These are phyloP conservation scores for Hippocampus barbouri DNA, from an alignment of 2,113 vertebrate species.

Conservation along the genomic window DNA sequence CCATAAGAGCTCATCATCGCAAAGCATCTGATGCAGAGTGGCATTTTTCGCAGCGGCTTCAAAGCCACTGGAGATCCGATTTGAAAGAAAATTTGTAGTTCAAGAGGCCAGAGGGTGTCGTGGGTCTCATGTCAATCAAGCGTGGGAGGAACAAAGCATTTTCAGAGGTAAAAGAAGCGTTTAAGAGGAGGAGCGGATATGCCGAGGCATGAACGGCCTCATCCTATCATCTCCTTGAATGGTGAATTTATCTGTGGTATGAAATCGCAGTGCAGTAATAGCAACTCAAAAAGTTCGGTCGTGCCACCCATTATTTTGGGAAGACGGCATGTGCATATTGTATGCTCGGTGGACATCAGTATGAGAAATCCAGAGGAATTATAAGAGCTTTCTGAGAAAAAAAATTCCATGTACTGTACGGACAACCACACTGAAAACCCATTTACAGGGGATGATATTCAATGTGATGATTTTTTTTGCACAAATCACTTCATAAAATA, in stretches of 20 bases:
- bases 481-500: too few relatives aligned
- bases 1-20: not conserved
- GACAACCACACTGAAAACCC: too few relatives aligned
- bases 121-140: constrained; percentile 32
- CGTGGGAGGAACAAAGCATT: constrained; percentile 20
- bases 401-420: too few relatives aligned
- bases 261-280: not conserved
- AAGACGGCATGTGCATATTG: too few relatives aligned
- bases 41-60: not conserved
- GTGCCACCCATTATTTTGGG: not conserved
- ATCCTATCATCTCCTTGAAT: constrained; percentile 13
- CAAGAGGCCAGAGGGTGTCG: constrained; percentile 15
- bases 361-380: too few relatives aligned
- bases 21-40: not conserved
- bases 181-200: constrained; percentile 1
- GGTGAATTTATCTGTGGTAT: constrained; percentile 1
- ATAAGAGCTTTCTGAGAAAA: too few relatives aligned
- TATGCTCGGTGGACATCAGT: too few relatives aligned
- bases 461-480: too few relatives aligned
- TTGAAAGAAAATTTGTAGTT: constrained; percentile 23
- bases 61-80: constrained; percentile 8
- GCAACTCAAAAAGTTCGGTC: too few relatives aligned
- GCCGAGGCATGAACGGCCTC: constrained; percentile 38
- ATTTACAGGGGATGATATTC: too few relatives aligned
- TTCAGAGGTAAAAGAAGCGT: not conserved